phyloP scores from a whole-genome alignment of 2,888 invertebrate species.

The Melinopterus prodromus region DNA sequence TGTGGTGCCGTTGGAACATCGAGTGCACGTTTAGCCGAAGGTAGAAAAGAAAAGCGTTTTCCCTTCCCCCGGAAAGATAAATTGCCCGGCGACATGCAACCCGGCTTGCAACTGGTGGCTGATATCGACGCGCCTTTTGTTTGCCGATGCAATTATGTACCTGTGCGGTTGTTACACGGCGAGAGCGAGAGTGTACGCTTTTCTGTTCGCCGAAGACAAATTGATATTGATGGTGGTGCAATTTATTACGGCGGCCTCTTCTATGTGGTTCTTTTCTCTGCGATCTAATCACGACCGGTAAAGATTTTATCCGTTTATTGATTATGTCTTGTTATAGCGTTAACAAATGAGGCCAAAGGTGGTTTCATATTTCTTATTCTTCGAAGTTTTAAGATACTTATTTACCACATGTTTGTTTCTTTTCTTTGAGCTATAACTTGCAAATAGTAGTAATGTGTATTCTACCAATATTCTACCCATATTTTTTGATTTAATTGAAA shows the following conservation, averaged over 20 bases:
- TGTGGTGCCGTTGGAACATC: not conserved
- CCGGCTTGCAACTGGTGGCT: not conserved
- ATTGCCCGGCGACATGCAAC: not conserved
- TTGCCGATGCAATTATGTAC: conserved; percentile 4
- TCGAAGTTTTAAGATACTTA: no score
- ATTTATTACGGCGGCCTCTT: not conserved
- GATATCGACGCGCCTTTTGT: not conserved
- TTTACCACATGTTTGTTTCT: not conserved
- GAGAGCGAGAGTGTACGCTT: not conserved
- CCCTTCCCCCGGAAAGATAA: not conserved
- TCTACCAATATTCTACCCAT: no score
- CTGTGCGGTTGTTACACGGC: not conserved
- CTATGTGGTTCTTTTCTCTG: not conserved
- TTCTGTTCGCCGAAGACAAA: not conserved
- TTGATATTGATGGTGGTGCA: not conserved
- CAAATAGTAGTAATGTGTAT: no score
- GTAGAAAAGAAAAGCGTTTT: conserved; percentile 4
- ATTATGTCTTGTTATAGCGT: not conserved
- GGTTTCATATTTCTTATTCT: not conserved
- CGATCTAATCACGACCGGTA: not conserved
- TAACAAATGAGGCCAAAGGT: not conserved
- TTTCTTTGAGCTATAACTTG: no score
- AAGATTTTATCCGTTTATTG: not conserved
- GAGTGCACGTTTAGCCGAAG: conserved; percentile 4
- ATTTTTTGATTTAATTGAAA: no score